Conservation (phyloP, 2,113 vertebrate genomes). For the Heterocephalus glaber region DNA sequence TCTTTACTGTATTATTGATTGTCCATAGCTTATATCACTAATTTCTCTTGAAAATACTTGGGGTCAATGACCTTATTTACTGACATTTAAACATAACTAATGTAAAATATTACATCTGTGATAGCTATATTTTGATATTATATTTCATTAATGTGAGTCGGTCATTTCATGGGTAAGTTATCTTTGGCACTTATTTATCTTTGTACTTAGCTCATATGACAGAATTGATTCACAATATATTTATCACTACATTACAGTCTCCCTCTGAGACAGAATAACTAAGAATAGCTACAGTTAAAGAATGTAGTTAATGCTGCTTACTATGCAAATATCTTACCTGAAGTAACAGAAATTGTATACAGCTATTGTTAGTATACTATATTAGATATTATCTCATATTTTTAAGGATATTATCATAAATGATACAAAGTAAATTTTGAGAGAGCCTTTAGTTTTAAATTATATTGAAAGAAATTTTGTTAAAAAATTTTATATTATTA, state of each 20-base stretch:
- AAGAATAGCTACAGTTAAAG: slow-evolving; percentile 7
- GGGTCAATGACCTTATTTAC: neutral
- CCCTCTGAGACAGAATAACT: neutral
- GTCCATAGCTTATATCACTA: neutral
- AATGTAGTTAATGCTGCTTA: slow-evolving; percentile 36
- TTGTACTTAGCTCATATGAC: neutral
- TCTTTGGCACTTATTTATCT: neutral
- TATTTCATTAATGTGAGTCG: neutral
- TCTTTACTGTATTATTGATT: neutral
- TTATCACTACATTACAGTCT: slow-evolving; percentile 37
- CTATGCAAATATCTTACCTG: neutral
- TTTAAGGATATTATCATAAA: slow-evolving; percentile 4
- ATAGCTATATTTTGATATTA: neutral
- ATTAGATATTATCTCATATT: neutral
- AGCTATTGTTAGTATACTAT: slow-evolving; percentile 22
- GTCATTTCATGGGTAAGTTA: neutral
- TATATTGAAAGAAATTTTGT: neutral
- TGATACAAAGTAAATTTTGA: neutral
- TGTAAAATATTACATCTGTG: neutral
- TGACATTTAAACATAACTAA: neutral
- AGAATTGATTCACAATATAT: neutral
- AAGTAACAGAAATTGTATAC: slow-evolving; percentile 13
- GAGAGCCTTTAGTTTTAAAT: neutral
- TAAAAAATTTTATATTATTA: slow-evolving; percentile 20
- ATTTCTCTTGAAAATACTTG: neutral